Conservation (phyloP, 2,888 invertebrate species). For the Laspeyria flexula region DNA sequence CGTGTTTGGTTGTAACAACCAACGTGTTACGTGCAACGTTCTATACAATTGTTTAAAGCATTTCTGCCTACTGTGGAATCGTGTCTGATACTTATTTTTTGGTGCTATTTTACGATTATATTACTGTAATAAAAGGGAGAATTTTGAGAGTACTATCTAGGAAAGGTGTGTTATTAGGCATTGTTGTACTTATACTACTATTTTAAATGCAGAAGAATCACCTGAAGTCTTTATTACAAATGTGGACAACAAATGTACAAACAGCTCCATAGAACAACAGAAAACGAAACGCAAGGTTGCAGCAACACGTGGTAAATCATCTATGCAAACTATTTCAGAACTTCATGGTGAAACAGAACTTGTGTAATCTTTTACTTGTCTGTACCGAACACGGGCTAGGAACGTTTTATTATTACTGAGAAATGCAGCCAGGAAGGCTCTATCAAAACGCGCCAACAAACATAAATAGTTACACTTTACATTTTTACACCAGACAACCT, state of each 20-base stretch:
- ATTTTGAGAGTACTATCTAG: no score
- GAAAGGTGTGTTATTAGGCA: no score
- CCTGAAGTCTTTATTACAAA: no score
- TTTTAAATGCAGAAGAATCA: not conserved
- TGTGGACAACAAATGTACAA: no score
- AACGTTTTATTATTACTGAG: constrained; percentile 9
- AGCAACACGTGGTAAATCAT: not conserved
- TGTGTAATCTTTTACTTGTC: not conserved
- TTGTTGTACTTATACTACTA: no score
- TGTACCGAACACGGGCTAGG: constrained; percentile 11
- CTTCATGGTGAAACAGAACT: not conserved
- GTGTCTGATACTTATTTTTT: no score
- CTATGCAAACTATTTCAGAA: not conserved
- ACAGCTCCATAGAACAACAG: no score
- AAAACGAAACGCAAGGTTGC: not conserved
- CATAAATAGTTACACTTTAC: constrained; percentile 32
- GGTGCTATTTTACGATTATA: no score
- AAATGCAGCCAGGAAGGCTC: constrained; percentile 13
- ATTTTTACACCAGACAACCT: constrained; percentile 33
- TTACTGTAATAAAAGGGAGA: no score
- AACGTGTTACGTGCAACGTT: not conserved
- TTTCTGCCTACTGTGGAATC: not conserved
- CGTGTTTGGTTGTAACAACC: constrained; percentile 20
- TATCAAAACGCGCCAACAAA: constrained; percentile 16
- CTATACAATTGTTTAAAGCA: not conserved